Evolutionary conservation across 2,113 vertebrate species (phyloP), one percentile per base, ranked within the genome.

Genomic region (Cyprinus carpio): DNA sequence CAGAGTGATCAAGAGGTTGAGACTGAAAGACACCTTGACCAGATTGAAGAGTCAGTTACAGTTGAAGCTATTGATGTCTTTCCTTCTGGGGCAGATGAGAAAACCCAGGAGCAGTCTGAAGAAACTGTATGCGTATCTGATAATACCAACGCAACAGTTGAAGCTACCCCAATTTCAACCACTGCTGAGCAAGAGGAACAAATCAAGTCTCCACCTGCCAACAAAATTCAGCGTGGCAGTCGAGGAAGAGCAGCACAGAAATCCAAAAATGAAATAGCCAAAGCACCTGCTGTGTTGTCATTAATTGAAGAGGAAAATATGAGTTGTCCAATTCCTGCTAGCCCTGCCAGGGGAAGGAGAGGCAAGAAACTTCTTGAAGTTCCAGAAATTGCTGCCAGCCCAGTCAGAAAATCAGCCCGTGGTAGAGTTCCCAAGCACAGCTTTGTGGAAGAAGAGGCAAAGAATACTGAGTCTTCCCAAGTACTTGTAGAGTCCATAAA

Each of bases 331-430:
- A 18, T 25, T 11, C 43, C 64, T 0, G 9, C 85, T 46, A 82
- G 86, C 84, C 84, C 89, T 85, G 80, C 85, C 11, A 94, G 88
- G 87, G 90, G 75, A 46, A 91, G 89, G 78, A 86, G 91, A 84
- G 89, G 86, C 0, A 92, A 87, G 87, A 92, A 79, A 71, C 23
- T 20, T 8, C 9, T 69, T 10, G 72, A 71, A 8, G 20, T 71
- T 43, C 9, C 67, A 8, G 87, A 93, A 81, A 72, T 54, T 12
- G 0, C 75, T 31, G 64, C 84, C 13, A 81, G 87, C 60, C 83
- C 90, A 72, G 60, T 86, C 6, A 87, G 74, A 74, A 88, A 87
- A 54, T 87, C 72, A 1, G 82, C 82, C 27, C 92, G 91, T 91
- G 87, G 88, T 64, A 92, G 85, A 89, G 78, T 71, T 56, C 60